Conservation (phyloP, 2,888 invertebrate species). For the Julus scandinavius region DNA sequence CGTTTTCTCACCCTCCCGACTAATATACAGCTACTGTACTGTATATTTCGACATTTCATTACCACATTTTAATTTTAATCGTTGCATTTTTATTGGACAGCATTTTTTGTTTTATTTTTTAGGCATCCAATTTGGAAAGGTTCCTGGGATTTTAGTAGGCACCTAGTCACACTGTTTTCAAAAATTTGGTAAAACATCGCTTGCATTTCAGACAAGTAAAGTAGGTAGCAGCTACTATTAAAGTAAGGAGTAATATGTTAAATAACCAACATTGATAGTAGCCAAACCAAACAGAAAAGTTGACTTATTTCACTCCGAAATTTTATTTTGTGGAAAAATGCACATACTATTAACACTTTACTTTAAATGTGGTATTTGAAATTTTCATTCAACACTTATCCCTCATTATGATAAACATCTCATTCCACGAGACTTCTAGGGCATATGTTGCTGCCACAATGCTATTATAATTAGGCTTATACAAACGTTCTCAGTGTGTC, state of each 20-base stretch:
- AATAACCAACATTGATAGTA: too few relatives aligned
- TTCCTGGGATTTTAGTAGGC: too few relatives aligned
- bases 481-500: slow-evolving; percentile 3
- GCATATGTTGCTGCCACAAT: neutral
- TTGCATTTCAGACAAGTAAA: too few relatives aligned
- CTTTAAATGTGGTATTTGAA: neutral
- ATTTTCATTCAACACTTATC: neutral
- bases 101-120: neutral
- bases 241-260: too few relatives aligned
- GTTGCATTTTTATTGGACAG: neutral
- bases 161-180: too few relatives aligned
- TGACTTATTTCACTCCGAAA: too few relatives aligned
- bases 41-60: neutral
- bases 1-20: neutral
- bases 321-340: neutral
- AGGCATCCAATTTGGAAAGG: neutral
- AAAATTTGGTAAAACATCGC: too few relatives aligned
- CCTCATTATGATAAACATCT: neutral
- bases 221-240: too few relatives aligned
- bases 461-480: neutral
- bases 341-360: neutral
- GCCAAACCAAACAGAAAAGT: too few relatives aligned
- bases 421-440: neutral
- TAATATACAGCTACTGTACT: neutral
- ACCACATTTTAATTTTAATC: neutral